These are phyloP conservation scores for Pelagia noctiluca DNA, from an alignment of 30 jellyfish, hydroid and myxozoan genomes.

Conservation along the genomic window DNA sequence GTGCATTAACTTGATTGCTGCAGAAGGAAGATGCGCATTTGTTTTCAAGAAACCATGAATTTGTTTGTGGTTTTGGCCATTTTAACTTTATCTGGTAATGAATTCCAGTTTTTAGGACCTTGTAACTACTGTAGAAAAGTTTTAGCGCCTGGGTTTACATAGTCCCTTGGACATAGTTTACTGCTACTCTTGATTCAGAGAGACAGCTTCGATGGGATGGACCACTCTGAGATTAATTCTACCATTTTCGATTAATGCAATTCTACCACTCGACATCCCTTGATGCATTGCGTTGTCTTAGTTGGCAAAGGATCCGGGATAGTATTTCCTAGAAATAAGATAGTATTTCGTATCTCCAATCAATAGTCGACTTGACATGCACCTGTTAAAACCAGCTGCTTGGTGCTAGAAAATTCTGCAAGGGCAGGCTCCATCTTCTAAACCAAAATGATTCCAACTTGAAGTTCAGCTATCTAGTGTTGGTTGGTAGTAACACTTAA, in stretches of 20 bases:
- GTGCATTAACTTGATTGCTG: background rate
- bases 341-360: too few relatives aligned
- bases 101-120: background rate
- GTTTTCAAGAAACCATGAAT: background rate
- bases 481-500: too few relatives aligned
- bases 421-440: too few relatives aligned
- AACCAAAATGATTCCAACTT: too few relatives aligned
- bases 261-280: background rate
- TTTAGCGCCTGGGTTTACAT: background rate
- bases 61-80: background rate
- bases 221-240: background rate
- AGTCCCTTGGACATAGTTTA: background rate
- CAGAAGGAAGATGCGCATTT: background rate
- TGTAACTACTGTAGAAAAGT: background rate
- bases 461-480: too few relatives aligned
- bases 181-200: background rate
- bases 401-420: too few relatives aligned
- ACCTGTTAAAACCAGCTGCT: too few relatives aligned
- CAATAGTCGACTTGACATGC: too few relatives aligned
- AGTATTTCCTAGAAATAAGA: too few relatives aligned
- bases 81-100: background rate
- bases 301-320: too few relatives aligned
- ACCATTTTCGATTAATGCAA: background rate
- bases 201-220: background rate
- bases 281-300: too few relatives aligned